Conservation (phyloP, 2,113 vertebrate species). For the Phocoena phocoena region DNA sequence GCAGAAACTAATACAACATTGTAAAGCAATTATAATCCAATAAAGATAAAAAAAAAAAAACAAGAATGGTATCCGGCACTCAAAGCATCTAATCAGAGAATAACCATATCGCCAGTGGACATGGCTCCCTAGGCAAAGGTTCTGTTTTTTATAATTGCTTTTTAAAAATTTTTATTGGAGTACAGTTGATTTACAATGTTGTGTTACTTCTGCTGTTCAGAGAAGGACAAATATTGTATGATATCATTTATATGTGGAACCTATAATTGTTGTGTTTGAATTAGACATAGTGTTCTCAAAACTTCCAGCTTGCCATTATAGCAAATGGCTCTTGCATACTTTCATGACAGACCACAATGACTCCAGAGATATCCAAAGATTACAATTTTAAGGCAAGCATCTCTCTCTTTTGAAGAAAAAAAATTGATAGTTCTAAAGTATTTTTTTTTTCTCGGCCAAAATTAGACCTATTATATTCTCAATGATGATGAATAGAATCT, state of each 20-base stretch:
- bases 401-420: conserved; percentile 32
- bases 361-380: conserved; percentile 7
- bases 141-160: background rate
- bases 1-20: too few relatives aligned
- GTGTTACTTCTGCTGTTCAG: background rate
- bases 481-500: conserved; percentile 39
- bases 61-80: background rate
- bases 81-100: conserved; percentile 15
- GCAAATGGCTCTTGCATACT: conserved; percentile 34
- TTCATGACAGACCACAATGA: conserved; percentile 22
- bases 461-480: background rate
- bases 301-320: conserved; percentile 31
- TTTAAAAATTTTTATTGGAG: background rate
- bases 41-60: too few relatives aligned
- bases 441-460: background rate
- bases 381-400: conserved; percentile 37
- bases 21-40: too few relatives aligned
- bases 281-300: conserved; percentile 19
- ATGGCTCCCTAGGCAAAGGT: background rate
- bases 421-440: background rate
- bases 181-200: background rate
- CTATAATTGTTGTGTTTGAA: background rate
- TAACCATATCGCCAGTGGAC: background rate
- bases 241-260: background rate
- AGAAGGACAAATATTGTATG: background rate